Evolutionary conservation across 2,888 invertebrate genomes (phyloP).

Genomic region (Hydrotaea cyrtoneurina): DNA sequence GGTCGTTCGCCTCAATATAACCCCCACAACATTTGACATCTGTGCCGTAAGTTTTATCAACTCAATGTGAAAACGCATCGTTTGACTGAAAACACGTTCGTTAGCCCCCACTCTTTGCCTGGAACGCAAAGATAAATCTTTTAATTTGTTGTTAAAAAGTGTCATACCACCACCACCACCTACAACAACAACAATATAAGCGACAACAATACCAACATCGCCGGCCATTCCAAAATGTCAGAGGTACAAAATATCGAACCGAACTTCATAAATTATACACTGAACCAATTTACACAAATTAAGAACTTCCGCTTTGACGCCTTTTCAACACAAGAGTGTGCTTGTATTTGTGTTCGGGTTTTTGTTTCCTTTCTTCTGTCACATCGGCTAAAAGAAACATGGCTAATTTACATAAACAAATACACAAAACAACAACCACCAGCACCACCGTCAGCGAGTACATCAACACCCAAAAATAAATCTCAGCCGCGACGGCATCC

Average conservation of each 20-base stretch:
- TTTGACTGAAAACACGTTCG: slow-evolving; percentile 29
- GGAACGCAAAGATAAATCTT: slow-evolving; percentile 51
- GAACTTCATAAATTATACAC: slow-evolving; percentile 62
- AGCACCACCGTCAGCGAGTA: slow-evolving; percentile 15
- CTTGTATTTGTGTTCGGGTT: background rate
- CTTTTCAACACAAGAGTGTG: slow-evolving; percentile 43
- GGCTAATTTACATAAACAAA: slow-evolving; percentile 65
- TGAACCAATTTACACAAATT: slow-evolving; percentile 67
- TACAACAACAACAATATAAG: too few species aligned
- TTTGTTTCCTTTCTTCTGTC: background rate
- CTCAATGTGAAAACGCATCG: slow-evolving; percentile 8
- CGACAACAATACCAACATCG: background rate
- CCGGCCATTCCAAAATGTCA: slow-evolving; percentile 18
- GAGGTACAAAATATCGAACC: slow-evolving; percentile 34
- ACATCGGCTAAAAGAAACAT: slow-evolving; percentile 41
- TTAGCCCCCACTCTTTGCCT: slow-evolving; percentile 12
- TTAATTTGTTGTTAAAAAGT: slow-evolving; percentile 56
- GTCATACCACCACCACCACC: slow-evolving; percentile 49
- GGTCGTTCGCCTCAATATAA: background rate
- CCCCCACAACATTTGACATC: background rate
- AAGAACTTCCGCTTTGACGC: slow-evolving; percentile 68
- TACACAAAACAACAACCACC: slow-evolving; percentile 9
- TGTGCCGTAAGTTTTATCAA: background rate
- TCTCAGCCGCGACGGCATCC: slow-evolving; percentile 30
- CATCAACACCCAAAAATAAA: slow-evolving; percentile 48